Evolutionary conservation across 2,113 vertebrate species (phyloP).

Genomic region (Galbula dea): DNA sequence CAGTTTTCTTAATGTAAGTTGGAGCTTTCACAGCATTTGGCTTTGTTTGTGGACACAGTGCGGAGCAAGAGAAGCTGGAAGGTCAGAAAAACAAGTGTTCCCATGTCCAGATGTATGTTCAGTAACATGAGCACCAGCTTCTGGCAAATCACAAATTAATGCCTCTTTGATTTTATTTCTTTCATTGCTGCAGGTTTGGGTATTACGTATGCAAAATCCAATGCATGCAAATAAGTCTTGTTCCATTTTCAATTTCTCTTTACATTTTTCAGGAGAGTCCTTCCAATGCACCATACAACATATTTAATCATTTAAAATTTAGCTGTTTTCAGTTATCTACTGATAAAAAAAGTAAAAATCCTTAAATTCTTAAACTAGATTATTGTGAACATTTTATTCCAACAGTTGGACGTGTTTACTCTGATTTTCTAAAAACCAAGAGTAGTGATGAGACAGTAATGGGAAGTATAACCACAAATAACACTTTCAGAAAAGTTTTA

Average conservation of each 20-base stretch:
- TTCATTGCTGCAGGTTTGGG: not conserved
- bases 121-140: not conserved
- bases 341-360: not conserved
- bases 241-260: not conserved
- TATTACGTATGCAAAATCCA: not conserved
- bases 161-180: not conserved
- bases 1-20: accelerated
- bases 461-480: not conserved
- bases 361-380: not conserved
- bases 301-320: not conserved
- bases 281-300: not conserved
- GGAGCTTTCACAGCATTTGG: not conserved
- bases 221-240: not conserved
- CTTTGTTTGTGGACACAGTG: not conserved
- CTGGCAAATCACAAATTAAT: not conserved
- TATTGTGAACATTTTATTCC: not conserved
- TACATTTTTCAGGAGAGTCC: not conserved
- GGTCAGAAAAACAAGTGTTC: not conserved
- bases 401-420: not conserved
- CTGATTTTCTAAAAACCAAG: not conserved
- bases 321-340: not conserved
- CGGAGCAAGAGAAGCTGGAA: not conserved
- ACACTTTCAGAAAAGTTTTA: not conserved
- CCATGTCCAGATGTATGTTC: not conserved
- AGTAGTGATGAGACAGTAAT: not conserved